Evolutionary conservation across 2,888 invertebrate genomes (phyloP), one percentile per base, ranked within the genome.

Genomic region (Dicranocentrus wangi): DNA sequence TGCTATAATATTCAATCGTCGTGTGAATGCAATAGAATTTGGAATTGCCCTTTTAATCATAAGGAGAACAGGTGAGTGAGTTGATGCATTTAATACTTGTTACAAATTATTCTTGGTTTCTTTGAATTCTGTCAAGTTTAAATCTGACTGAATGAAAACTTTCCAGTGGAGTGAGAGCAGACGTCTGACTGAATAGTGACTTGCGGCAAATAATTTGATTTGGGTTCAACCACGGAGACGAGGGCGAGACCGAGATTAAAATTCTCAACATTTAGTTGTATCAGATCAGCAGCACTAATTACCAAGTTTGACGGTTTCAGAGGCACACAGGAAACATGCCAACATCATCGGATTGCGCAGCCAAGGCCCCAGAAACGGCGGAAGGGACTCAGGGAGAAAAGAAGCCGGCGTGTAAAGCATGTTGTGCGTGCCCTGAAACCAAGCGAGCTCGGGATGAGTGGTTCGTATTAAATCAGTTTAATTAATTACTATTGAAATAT

Each of bases 361-460:
- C 47, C 1, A 69, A 81, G 28, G 13, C 61, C 1, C 42, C 68
- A 15, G 80, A 60, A 27, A 23, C 28, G 23, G 28, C 58, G 19
- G 32, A 42, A 19, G 8, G 27, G 23, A 10, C 55, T 13, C n/a
- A 25, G 27, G 47, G 23, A 8, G 72, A 73, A 32, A 79, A 76
- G 93, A 93, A 87, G 93, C 94, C 61, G 95, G 96, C 88, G 90
- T 96, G 83, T 51, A 98, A 97, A 88, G 94, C 98, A 2, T 98
- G 98, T 88, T 98, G 98, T 91, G 98, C 98, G 2, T 98, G 98
- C 89, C 98, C 98, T 0, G 98, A 98, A 90, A 98, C 98, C 0
- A 98, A 96, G 89, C 92, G 92, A 89, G 93, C 90, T 39, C 91
- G 98, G 87, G 98, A 98, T 90, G 92, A 93, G 85, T 98, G 98